A percentile compares a stretch with the other conserved stretches of the same genome.
These are phyloP conservation scores for Zoanthus solanderi DNA, from an alignment of 92 coral and sea anemone genomes.

Conservation along the genomic window DNA sequence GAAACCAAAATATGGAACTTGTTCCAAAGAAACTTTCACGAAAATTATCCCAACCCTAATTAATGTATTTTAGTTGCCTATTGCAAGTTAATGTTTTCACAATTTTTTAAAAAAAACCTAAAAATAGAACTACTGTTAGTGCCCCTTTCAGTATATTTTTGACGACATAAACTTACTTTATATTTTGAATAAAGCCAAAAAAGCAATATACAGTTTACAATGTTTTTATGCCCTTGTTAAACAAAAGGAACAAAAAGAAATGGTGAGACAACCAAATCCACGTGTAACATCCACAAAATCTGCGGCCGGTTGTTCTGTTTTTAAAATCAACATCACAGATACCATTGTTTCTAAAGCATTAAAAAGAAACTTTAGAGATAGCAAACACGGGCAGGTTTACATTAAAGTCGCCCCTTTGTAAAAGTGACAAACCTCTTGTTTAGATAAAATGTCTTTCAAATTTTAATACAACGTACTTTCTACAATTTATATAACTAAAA, in stretches of 20 bases:
- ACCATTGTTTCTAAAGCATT: constrained; percentile 8
- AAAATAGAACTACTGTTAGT: not conserved
- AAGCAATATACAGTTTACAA: not conserved
- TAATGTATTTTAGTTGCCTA: not conserved
- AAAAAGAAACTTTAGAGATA: not conserved
- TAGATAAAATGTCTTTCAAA: constrained; percentile 6
- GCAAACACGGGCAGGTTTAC: constrained; percentile 29
- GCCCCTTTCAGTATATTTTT: not conserved
- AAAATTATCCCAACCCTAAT: not conserved
- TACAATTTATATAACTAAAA: not conserved
- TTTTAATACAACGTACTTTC: not conserved
- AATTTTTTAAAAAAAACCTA: not conserved
- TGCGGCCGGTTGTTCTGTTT: constrained; percentile 7
- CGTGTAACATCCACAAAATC: constrained; percentile 28
- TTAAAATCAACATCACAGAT: not conserved
- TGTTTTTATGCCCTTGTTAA: not conserved
- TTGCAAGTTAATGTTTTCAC: not conserved
- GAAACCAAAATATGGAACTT: not conserved
- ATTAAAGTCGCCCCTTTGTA: not conserved
- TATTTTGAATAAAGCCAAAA: not conserved
- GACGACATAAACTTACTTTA: not conserved
- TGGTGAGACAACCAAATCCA: not conserved
- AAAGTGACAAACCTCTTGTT: not conserved
- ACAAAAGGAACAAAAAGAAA: not conserved
- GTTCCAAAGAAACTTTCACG: not conserved